Evolutionary conservation across 1,140 invertebrate species (phyloP).

Genomic region (Pygmarrhopalites habei): DNA sequence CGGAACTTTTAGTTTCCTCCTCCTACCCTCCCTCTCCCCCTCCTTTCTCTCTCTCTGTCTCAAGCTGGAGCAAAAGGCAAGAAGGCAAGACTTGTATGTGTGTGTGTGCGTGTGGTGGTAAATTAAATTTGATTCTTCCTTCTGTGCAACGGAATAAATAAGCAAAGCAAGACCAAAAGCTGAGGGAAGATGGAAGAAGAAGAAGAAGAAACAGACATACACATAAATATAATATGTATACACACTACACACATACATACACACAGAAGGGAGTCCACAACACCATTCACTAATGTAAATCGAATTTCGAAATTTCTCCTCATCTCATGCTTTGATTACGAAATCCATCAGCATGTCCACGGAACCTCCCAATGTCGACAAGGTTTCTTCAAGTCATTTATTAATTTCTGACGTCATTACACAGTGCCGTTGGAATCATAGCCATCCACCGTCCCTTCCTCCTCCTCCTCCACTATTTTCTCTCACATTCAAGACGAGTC

Average conservation of each 20-base stretch:
- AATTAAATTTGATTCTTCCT: slow-evolving; percentile 36
- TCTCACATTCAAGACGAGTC: too few species aligned
- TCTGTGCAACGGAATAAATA: slow-evolving; percentile 27
- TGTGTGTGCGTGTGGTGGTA: slow-evolving; percentile 2
- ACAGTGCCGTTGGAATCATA: too few species aligned
- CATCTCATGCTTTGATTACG: slow-evolving; percentile 18
- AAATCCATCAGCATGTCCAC: slow-evolving; percentile 32
- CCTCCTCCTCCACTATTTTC: neutral
- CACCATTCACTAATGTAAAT: slow-evolving; percentile 30
- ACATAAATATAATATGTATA: neutral
- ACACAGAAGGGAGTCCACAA: slow-evolving; percentile 15
- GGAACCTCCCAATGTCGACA: neutral
- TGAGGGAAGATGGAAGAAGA: neutral
- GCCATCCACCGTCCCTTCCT: too few species aligned
- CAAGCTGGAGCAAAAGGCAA: too few species aligned
- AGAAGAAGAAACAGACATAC: neutral
- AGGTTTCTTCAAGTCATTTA: slow-evolving; percentile 15
- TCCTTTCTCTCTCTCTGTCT: too few species aligned
- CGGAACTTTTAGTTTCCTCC: slow-evolving; percentile 2
- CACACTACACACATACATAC: too few species aligned
- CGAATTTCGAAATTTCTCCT: slow-evolving; percentile 27
- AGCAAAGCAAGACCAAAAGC: slow-evolving; percentile 7
- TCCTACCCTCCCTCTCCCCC: too few species aligned
- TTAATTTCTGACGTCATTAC: slow-evolving; percentile 14
- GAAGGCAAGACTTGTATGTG: slow-evolving; percentile 7